A percentile compares a stretch with the other conserved stretches of the same genome.
Conservation (phyloP, 2,113 vertebrate species). For the Pangasianodon gigas region DNA sequence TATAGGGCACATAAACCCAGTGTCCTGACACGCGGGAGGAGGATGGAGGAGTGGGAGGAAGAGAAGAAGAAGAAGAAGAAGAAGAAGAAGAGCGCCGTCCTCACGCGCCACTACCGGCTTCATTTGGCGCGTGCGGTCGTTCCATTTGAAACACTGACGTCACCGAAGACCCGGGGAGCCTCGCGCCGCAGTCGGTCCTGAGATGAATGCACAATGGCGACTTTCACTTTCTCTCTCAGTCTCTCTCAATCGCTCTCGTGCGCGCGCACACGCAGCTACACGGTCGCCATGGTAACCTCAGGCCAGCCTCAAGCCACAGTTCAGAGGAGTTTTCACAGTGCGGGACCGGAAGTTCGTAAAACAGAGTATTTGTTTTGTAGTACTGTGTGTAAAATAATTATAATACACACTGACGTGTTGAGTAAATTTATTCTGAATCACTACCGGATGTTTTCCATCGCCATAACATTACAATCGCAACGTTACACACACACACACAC, state of each 20-base stretch:
- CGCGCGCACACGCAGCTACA: neutral
- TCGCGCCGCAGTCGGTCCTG: constrained; percentile 77
- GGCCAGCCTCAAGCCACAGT: neutral
- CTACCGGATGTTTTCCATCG: neutral
- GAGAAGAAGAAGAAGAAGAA: neutral
- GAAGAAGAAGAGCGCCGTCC: neutral
- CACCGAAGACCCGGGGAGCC: constrained; percentile 65
- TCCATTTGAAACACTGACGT: constrained; percentile 67
- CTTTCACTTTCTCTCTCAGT: neutral
- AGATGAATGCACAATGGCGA: constrained; percentile 79
- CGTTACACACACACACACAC: neutral
- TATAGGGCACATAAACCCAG: neutral
- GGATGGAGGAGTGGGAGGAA: neutral
- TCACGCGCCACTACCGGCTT: neutral
- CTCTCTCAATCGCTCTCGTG: neutral
- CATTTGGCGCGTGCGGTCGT: neutral
- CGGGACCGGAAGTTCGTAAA: neutral
- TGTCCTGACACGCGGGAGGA: neutral
- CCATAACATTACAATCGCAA: neutral
- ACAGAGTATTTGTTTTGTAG: neutral
- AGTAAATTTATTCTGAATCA: neutral
- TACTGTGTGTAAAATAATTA: neutral
- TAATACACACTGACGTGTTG: neutral
- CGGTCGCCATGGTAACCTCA: neutral
- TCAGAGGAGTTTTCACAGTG: neutral